Evolutionary conservation across 1,140 invertebrate genomes (phyloP).

Genomic region (Andrena cerasifolii): DNA sequence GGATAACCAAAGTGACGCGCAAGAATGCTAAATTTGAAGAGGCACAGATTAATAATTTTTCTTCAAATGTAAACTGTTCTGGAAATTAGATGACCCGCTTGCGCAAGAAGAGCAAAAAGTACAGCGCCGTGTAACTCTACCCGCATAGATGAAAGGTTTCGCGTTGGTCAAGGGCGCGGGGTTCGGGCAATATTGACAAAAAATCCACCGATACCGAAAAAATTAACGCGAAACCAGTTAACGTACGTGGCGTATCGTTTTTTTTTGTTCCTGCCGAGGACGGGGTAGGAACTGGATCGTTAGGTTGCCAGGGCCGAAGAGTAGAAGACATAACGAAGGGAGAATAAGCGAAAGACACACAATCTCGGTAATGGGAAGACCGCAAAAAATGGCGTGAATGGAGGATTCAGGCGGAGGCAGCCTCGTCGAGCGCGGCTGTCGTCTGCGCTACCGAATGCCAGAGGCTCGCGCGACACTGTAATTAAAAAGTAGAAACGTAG

Average conservation of each 20-base stretch:
- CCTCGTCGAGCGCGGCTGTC: conserved; percentile 42
- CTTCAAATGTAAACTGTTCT: too few relatives aligned
- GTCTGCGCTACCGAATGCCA: conserved; percentile 36
- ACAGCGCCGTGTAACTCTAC: too few relatives aligned
- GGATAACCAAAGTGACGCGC: too few relatives aligned
- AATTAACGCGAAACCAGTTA: background rate
- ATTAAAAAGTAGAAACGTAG: conserved; percentile 73
- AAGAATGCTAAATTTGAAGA: too few relatives aligned
- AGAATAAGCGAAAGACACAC: conserved; percentile 64
- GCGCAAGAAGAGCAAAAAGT: too few relatives aligned
- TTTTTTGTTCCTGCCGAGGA: background rate
- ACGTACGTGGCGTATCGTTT: too few relatives aligned
- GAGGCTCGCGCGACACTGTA: conserved; percentile 55
- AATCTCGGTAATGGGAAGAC: conserved; percentile 65
- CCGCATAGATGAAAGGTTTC: too few relatives aligned
- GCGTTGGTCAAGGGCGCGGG: too few relatives aligned
- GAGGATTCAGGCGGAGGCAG: conserved; percentile 21
- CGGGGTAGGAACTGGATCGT: conserved; percentile 34
- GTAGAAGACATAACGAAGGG: conserved; percentile 60
- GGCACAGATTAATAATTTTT: too few relatives aligned
- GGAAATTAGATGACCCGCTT: too few relatives aligned
- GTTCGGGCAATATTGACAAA: too few relatives aligned
- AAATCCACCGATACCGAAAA: background rate
- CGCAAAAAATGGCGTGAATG: conserved; percentile 61
- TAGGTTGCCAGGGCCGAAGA: conserved; percentile 39